Evolutionary conservation across 53 echinoderm and acorn worm species (phyloP), one percentile per base, ranked within the genome.

Genomic region (Astropecten irregularis): DNA sequence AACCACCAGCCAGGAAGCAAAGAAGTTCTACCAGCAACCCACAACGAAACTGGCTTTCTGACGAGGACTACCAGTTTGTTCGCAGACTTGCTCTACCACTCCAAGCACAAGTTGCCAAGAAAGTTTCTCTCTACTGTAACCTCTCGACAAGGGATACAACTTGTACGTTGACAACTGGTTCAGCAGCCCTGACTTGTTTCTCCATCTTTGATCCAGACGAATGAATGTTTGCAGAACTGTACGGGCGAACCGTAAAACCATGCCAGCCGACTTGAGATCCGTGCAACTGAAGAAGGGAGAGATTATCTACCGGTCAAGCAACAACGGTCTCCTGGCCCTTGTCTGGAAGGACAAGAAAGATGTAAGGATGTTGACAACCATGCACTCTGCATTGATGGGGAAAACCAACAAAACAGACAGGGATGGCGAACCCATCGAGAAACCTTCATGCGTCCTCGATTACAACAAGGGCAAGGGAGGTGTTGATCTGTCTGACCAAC

Each of bases 201-300:
- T 40, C 1, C 77, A 67, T n/a, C 63, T 89, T 16, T 0, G 36
- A 10, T 40, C 27, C 19, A 74, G 73, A 38, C 52, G 68, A 9
- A 89, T 85, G 15, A 62, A 90, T 61, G 69, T 68, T 26, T 85
- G 85, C 42, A 81, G 90, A 9, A 85, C 90, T 27, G 61, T 85
- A 26, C 38, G 58, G 56, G 69, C 27, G 4, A 85, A 85, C 54
- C 66, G 70, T 8, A 47, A 29, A 47, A 29, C 47, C 25, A 70
- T 70, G 70, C 70, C 70, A 27, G 5, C 48, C 4, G 70, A 70
- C 47, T 70, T 70, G 70, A 70, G 49, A 47, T 19, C 10, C 15
- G 48, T 70, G 11, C 47, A 49, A 28, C 48, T 70, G 48, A 70
- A 70, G 49, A 20, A 27, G 0, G 70, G 48, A 3, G 70, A 70